Base-by-base conservation (phyloP, 2,113 vertebrate genomes). In the Rallus limicola region DNA sequence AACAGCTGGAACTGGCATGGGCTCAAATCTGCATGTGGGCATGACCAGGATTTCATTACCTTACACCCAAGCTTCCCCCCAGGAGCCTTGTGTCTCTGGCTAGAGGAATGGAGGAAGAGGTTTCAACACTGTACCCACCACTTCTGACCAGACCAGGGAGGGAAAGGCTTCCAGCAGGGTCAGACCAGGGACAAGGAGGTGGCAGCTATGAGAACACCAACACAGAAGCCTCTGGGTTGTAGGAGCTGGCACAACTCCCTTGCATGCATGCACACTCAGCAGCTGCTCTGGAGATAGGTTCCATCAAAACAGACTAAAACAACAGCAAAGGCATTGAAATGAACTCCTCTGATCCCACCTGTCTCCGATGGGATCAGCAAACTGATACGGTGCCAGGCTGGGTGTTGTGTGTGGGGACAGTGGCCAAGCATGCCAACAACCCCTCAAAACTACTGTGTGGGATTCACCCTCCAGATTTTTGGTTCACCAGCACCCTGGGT, bases 381-480 rank as follows among this genome's bases (percentile, higher is more conserved):
- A 52, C 0, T 1, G 34, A 28, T 1, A 81, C 28, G 42, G 33
- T 60, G 28, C 38, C 38, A 36, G 48, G 8, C 10, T 11, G 36
- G 10, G 21, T 33, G 17, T 21, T n/a, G 17, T 2, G 1, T 0
- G 0, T 7, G 29, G 18, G n/a, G 36, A 44, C 1, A 1, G 58
- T 18, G 52, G 33, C 53, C 64, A 69, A 55, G 34, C 17, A 36
- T 25, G 25, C 18, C 40, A 63, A 29, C 26, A 55, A 31, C 12
- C 38, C 33, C 58, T 15, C 38, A 64, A 38, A 89, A 76, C 55
- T 52, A 36, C 18, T 0, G 0, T 3, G 1, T 36, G 59, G 63
- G 29, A 60, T 44, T 34, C 44, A 40, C 19, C 42, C 50, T 14
- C 60, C 19, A 33, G 29, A 44, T 53, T 31, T 34, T 31, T 48